Conservation (phyloP, 2,797 vertebrate species). For the Paedocypris micromegethes region DNA sequence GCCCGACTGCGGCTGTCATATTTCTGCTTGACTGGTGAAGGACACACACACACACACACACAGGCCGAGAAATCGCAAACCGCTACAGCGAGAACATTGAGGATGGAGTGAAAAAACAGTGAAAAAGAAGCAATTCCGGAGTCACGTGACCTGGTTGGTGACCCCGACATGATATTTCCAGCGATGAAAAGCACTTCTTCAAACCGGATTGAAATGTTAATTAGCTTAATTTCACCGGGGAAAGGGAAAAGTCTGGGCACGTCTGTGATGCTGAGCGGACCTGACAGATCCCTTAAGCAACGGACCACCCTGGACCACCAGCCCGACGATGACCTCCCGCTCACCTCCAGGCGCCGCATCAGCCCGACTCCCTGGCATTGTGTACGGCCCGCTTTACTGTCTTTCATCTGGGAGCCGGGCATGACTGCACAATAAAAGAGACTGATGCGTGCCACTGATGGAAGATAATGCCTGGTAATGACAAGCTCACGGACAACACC, state of each 20-base stretch:
- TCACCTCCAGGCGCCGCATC: conserved; percentile 37
- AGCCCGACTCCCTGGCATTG: conserved; percentile 16
- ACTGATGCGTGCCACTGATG: conserved; percentile 22
- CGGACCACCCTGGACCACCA: conserved; percentile 20
- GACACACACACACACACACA: conserved; percentile 26
- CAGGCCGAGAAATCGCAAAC: conserved; percentile 3
- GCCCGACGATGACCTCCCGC: conserved; percentile 44
- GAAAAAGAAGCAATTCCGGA: too few relatives aligned
- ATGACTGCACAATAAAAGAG: conserved; percentile 36
- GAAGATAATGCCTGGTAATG: conserved; percentile 37
- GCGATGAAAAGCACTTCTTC: too few relatives aligned
- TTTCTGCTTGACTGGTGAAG: conserved; percentile 47
- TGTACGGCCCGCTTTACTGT: background rate
- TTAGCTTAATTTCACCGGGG: too few relatives aligned
- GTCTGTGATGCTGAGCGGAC: conserved; percentile 36
- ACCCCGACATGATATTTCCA: too few relatives aligned
- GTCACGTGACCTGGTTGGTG: too few relatives aligned
- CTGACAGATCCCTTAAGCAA: conserved; percentile 47
- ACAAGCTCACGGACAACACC: conserved; percentile 23
- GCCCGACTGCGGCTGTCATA: conserved; percentile 44
- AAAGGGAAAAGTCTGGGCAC: too few relatives aligned
- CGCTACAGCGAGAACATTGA: background rate
- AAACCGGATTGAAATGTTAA: too few relatives aligned
- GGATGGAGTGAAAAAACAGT: too few relatives aligned
- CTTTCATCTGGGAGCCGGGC: conserved; percentile 40